Conservation (phyloP, 2,797 vertebrate species). For the Glyptemys insculpta region DNA sequence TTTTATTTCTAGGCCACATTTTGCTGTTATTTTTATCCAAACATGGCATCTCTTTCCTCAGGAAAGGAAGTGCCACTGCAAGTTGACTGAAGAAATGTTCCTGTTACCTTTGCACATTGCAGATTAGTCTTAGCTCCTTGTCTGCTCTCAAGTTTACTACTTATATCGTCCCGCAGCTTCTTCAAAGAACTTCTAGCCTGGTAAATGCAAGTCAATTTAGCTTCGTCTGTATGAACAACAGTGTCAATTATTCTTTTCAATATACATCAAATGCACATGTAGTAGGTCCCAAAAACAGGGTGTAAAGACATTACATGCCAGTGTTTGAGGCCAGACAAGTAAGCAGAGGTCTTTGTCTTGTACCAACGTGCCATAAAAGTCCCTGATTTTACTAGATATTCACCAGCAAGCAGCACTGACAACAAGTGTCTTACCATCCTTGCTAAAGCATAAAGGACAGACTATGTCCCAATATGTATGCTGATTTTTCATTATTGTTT, state of each 20-base stretch:
- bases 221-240: not conserved
- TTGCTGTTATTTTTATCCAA: not conserved
- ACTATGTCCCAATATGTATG: rapidly evolving
- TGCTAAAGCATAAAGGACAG: rapidly evolving
- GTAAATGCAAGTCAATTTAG: conserved; percentile 57
- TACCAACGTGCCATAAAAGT: not conserved
- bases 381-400: not conserved
- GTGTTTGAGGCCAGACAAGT: not conserved
- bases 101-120: conserved; percentile 55
- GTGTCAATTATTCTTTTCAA: not conserved
- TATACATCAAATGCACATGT: not conserved
- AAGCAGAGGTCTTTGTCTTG: not conserved
- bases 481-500: not conserved
- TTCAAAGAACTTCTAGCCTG: conserved; percentile 80
- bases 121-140: conserved; percentile 31
- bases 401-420: not conserved
- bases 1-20: not conserved
- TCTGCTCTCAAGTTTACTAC: conserved; percentile 74
- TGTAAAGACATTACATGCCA: not conserved
- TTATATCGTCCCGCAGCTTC: conserved; percentile 81
- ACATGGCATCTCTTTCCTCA: not conserved
- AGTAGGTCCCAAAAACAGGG: not conserved
- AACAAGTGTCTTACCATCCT: rapidly evolving
- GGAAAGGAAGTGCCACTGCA: not conserved
- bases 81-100: not conserved